A percentile compares a stretch with the other conserved stretches of the same genome.
Evolutionary conservation across 1,140 invertebrate genomes (phyloP).

Genomic region (Heterodera carotae): DNA sequence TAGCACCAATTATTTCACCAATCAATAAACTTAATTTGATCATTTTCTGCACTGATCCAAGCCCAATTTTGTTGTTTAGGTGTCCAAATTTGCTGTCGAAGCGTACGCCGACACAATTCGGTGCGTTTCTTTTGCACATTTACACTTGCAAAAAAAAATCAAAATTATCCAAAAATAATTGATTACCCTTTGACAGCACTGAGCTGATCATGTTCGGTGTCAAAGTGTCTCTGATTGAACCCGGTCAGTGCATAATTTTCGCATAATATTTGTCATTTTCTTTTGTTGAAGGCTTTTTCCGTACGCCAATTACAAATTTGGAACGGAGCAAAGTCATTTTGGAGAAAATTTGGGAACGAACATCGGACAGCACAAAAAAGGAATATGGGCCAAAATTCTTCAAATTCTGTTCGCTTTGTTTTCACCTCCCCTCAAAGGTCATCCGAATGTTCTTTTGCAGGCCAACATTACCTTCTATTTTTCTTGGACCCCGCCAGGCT

Average conservation of each 20-base stretch:
- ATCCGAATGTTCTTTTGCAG: neutral
- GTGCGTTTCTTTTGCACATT: neutral
- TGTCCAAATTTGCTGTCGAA: constrained; percentile 40
- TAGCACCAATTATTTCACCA: neutral
- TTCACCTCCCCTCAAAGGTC: neutral
- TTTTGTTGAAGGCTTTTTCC: constrained; percentile 19
- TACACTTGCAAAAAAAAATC: too few relatives aligned
- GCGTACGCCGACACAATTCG: constrained; percentile 39
- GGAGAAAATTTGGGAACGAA: constrained; percentile 22
- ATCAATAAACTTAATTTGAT: neutral
- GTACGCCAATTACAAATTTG: constrained; percentile 22
- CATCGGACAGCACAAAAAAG: constrained; percentile 4
- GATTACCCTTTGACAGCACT: neutral
- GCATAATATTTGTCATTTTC: neutral
- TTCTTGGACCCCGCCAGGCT: constrained; percentile 17
- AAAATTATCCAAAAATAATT: neutral
- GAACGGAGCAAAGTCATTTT: constrained; percentile 19
- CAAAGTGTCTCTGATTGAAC: constrained; percentile 29
- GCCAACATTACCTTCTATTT: constrained; percentile 9
- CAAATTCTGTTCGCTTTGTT: constrained; percentile 16
- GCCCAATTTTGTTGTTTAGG: constrained; percentile 21
- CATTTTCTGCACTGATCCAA: neutral
- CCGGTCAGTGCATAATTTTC: constrained; percentile 4
- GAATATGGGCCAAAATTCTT: constrained; percentile 16
- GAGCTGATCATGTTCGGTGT: constrained; percentile 21